Evolutionary conservation across 2,113 vertebrate genomes (phyloP).

Genomic region (Paradoxurus hermaphroditus): DNA sequence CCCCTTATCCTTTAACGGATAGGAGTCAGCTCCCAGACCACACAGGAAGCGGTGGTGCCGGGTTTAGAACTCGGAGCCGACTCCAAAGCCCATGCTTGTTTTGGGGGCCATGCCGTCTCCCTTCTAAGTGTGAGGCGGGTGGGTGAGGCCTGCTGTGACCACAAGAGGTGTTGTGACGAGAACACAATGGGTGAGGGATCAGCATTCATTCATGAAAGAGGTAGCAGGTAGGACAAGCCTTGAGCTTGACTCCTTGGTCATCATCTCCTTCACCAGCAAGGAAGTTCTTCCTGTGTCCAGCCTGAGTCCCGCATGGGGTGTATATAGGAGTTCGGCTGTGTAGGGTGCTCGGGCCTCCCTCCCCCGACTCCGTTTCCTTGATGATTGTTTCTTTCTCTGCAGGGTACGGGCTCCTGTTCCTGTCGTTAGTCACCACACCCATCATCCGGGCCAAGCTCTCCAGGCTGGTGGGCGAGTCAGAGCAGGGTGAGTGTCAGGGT

Average conservation of each 20-base stretch:
- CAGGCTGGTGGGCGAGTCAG: slow-evolving; percentile 87
- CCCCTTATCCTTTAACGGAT: not conserved
- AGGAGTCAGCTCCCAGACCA: not conserved
- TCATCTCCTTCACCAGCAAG: not conserved
- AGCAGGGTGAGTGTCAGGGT: slow-evolving; percentile 88
- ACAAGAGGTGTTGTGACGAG: not conserved
- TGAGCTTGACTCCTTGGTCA: not conserved
- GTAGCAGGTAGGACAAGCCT: not conserved
- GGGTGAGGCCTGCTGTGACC: not conserved
- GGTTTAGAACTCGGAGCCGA: not conserved
- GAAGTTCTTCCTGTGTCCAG: not conserved
- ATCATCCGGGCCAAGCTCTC: slow-evolving; percentile 95
- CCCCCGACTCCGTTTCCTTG: not conserved
- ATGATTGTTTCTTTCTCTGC: slow-evolving; percentile 30
- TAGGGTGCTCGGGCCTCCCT: not conserved
- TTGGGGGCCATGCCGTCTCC: not conserved
- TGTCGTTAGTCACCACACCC: slow-evolving; percentile 90
- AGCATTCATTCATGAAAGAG: not conserved
- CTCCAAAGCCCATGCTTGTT: not conserved
- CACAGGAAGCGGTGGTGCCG: not conserved
- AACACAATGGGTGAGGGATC: not conserved
- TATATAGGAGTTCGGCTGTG: not conserved
- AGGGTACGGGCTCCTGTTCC: slow-evolving; percentile 93
- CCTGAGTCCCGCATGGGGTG: not conserved
- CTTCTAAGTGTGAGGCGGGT: not conserved